Percentiles rank a stretch among this genome's conserved stretches.
phyloP scores from a whole-genome alignment of 1,140 invertebrate species.

The Drosophila fuyamai region DNA sequence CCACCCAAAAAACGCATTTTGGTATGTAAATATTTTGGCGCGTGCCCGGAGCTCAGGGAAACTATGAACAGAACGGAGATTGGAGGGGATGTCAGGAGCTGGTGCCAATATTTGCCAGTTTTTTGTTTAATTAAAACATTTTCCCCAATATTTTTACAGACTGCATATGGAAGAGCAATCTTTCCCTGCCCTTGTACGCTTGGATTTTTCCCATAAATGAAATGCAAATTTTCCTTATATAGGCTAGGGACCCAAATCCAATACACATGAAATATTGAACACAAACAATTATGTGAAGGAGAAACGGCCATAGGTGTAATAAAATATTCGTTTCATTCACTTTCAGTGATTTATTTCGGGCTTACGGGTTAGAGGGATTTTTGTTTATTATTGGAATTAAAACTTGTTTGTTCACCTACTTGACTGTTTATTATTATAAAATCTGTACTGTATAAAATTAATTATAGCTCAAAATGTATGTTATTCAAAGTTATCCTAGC shows the following conservation, averaged over 20 bases:
- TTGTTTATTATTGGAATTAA: constrained; percentile 17
- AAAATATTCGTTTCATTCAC: constrained; percentile 23
- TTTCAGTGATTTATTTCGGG: constrained; percentile 8
- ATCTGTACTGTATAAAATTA: background rate
- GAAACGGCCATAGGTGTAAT: constrained; percentile 9
- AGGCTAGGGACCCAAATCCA: constrained; percentile 40
- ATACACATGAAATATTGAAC: constrained; percentile 67
- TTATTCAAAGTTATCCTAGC: too few species aligned
- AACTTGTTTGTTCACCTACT: background rate
- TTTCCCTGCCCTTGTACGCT: constrained; percentile 1
- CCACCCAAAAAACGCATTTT: constrained; percentile 58
- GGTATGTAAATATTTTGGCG: constrained; percentile 71
- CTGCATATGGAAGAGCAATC: constrained; percentile 10
- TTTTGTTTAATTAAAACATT: constrained; percentile 81
- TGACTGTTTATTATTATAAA: constrained; percentile 1
- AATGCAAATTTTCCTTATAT: constrained; percentile 64
- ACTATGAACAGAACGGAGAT: constrained; percentile 8
- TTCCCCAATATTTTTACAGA: constrained; percentile 64
- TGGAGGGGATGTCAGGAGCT: constrained; percentile 6
- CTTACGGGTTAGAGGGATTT: background rate
- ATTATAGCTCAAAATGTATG: background rate
- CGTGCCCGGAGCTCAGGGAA: constrained; percentile 20
- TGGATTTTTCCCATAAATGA: constrained; percentile 27
- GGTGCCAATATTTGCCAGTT: constrained; percentile 72
- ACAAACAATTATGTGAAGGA: constrained; percentile 58